Evolutionary conservation across 2,888 invertebrate genomes (phyloP), one percentile per base, ranked within the genome.

Genomic region (Morpho deidamia): DNA sequence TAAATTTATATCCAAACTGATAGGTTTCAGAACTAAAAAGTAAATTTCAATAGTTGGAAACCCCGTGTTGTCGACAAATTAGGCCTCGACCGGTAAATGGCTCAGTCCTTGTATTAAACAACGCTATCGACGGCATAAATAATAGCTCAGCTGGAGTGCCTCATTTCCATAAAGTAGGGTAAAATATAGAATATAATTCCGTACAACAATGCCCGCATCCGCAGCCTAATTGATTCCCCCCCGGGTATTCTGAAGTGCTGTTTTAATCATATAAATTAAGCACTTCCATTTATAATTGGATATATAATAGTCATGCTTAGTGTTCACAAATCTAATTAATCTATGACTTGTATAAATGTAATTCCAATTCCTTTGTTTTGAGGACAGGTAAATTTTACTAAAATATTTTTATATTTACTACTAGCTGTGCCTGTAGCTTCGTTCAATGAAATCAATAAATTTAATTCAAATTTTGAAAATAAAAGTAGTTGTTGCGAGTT

Each of bases 171-270:
- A 42, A 41, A 35, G 45, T 40, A 32, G 35, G 44, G 44, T 50
- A 43, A 53, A 57, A 41, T 53, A 54, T 50, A 50, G 11, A 49
- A 50, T 55, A 43, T 44, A 44, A 51, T 51, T 48, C 48, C 43
- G 39, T 54, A 51, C 53, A 56, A 59, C 53, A 58, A 53, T 53
- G 48, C 58, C 58, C 58, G 58, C 58, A 58, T 58, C 55, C 55
- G 54, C 14, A 45, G 11, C 42, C 44, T 50, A 55, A 55, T 53
- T 53, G 49, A 37, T 33, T 47, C 39, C 46, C 49, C 23, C 42
- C 49, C 43, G 55, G 46, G 55, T 48, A 39, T 44, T 39, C 52
- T 41, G 55, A 23, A 55, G 59, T 51, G 53, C 56, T 44, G 44
- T 57, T 57, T 56, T 59, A 59, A 56, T 56, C 50, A 51, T 48